Evolutionary conservation across 2,113 vertebrate species (phyloP).

Genomic region (Gila orcuttii): DNA sequence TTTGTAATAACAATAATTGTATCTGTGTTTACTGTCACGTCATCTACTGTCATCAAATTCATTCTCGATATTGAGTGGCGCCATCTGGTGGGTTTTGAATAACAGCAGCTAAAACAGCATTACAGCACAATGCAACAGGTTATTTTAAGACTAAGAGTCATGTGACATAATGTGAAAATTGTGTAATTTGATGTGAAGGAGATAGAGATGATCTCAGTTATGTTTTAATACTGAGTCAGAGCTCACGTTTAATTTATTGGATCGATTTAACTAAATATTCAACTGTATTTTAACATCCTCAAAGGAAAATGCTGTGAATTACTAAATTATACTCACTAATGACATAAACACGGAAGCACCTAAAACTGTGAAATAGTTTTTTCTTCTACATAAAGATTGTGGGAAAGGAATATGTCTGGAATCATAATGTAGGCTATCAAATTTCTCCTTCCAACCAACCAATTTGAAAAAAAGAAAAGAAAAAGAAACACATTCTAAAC

Average conservation of each 20-base stretch:
- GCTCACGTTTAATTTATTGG: neutral
- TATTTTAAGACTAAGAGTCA: neutral
- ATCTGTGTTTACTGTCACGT: no score
- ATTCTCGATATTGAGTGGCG: neutral
- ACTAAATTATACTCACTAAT: neutral
- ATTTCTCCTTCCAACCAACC: no score
- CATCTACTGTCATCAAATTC: no score
- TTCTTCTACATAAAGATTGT: no score
- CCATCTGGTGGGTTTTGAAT: neutral
- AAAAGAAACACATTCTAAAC: no score
- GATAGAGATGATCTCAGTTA: neutral
- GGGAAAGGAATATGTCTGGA: no score
- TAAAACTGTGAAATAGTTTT: no score
- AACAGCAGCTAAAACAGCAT: neutral
- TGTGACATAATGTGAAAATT: neutral
- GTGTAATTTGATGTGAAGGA: neutral
- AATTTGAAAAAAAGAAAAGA: no score
- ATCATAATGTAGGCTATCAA: no score
- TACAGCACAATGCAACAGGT: neutral
- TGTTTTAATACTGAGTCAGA: neutral
- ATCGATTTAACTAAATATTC: neutral
- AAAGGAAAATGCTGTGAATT: neutral
- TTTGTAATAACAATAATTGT: no score
- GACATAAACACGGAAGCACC: no score
- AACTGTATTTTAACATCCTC: neutral